Evolutionary conservation across 2,113 vertebrate species (phyloP).

Genomic region (Tyto alba): DNA sequence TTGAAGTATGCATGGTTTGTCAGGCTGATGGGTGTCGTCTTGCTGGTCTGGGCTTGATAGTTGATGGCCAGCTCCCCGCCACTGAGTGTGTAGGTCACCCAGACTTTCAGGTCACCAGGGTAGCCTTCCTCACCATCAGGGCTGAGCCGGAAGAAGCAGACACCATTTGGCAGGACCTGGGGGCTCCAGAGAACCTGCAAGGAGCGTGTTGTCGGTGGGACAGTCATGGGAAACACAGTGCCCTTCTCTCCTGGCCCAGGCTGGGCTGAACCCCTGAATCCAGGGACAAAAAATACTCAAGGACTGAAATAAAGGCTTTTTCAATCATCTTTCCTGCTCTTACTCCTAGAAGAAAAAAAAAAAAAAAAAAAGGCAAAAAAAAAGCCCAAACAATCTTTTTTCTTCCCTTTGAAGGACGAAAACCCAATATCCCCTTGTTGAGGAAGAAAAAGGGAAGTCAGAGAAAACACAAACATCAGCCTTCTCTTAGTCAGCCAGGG

Average conservation of each 20-base stretch:
- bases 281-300: not conserved
- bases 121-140: constrained; percentile 90
- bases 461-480: not conserved
- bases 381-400: not conserved
- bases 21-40: constrained; percentile 86
- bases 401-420: not conserved
- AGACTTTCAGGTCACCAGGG: constrained; percentile 85
- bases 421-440: not conserved
- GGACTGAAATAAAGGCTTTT: not conserved
- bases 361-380: too few relatives aligned
- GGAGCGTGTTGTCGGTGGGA: fast-evolving
- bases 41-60: constrained; percentile 79
- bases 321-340: not conserved
- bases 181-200: constrained; percentile 87
- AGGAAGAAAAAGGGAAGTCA: not conserved
- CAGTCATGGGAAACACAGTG: not conserved
- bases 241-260: not conserved
- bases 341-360: not conserved
- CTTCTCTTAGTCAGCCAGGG: not conserved
- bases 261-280: not conserved
- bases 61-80: constrained; percentile 77
- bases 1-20: constrained; percentile 97
- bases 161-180: constrained; percentile 71
- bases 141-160: constrained; percentile 82
- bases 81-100: constrained; percentile 83